Conservation (phyloP, 2,113 vertebrate species). For the Coptodon bakossiorum region DNA sequence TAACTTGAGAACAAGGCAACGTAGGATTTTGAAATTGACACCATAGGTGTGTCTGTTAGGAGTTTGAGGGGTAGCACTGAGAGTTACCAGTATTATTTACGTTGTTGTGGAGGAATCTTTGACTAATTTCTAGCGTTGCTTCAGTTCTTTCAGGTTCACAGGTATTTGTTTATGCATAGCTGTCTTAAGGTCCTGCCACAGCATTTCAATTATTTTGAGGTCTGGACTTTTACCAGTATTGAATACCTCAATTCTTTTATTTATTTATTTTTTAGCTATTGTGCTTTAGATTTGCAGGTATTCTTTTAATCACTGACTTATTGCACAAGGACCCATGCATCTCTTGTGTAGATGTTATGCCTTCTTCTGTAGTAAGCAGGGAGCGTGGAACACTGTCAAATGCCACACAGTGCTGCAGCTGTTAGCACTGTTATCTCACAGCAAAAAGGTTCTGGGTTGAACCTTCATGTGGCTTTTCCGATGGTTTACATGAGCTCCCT, state of each 20-base stretch:
- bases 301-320: neutral
- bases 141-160: neutral
- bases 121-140: neutral
- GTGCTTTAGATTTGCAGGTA: neutral
- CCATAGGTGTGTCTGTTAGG: neutral
- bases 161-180: neutral
- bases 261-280: neutral
- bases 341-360: neutral
- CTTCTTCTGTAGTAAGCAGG: neutral
- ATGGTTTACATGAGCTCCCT: neutral
- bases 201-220: neutral
- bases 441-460: neutral
- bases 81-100: neutral
- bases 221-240: neutral
- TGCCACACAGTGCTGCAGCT: neutral
- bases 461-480: neutral
- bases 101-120: neutral
- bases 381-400: neutral
- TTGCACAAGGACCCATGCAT: neutral
- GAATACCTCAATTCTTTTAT: neutral
- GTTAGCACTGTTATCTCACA: neutral
- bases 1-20: neutral
- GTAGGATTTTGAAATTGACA: neutral
- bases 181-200: neutral
- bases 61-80: neutral